Conservation (phyloP, 2,888 invertebrate genomes). For the Apodemia zela region DNA sequence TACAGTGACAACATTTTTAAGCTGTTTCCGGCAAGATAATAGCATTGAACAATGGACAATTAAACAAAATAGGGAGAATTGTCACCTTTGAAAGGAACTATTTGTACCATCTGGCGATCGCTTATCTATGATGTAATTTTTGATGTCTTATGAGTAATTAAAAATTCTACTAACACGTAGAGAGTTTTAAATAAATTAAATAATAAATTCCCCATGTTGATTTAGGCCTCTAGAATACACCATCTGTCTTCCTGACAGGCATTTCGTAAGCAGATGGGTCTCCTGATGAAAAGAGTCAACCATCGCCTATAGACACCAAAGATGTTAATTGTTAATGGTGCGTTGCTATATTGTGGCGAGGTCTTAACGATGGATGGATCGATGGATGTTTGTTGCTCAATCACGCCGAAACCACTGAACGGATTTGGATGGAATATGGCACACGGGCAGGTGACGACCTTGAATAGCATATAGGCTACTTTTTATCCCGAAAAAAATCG, state of each 20-base stretch:
- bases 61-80: slow-evolving; percentile 41
- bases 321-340: too few species aligned
- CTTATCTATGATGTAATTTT: slow-evolving; percentile 11
- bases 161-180: not conserved
- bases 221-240: not conserved
- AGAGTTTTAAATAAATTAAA: not conserved
- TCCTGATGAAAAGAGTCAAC: too few species aligned
- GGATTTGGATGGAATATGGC: too few species aligned
- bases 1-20: not conserved
- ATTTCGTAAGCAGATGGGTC: not conserved
- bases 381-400: too few species aligned
- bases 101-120: not conserved
- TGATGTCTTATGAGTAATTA: slow-evolving; percentile 2
- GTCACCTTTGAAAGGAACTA: slow-evolving; percentile 33
- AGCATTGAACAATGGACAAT: slow-evolving; percentile 36
- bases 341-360: too few species aligned
- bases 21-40: slow-evolving; percentile 3
- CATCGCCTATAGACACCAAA: too few species aligned
- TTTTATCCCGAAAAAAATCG: too few species aligned
- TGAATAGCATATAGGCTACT: too few species aligned
- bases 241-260: not conserved
- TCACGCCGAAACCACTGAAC: too few species aligned
- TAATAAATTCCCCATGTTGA: not conserved
- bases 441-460: too few species aligned
- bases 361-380: too few species aligned